Evolutionary conservation across 2,888 invertebrate genomes (phyloP).

Genomic region (Cheilosia grossa): DNA sequence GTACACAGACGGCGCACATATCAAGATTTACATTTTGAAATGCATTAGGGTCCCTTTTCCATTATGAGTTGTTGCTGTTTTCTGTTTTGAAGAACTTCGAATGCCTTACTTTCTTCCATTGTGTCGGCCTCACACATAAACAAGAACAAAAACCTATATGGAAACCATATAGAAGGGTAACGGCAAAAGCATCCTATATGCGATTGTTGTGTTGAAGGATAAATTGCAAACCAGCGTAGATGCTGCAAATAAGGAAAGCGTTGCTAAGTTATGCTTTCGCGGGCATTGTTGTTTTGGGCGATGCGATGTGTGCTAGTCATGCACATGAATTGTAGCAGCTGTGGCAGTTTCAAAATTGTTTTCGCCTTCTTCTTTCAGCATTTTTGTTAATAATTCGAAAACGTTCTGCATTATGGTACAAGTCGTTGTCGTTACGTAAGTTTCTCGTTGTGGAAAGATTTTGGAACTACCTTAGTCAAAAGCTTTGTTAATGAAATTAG

Average conservation of each 20-base stretch:
- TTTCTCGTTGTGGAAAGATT: slow-evolving; percentile 1
- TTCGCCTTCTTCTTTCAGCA: slow-evolving; percentile 5
- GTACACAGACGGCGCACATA: neutral
- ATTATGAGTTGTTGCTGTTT: slow-evolving; percentile 52
- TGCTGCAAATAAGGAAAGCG: slow-evolving; percentile 20
- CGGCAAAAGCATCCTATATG: slow-evolving; percentile 30
- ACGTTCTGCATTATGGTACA: slow-evolving; percentile 9
- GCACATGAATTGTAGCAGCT: slow-evolving; percentile 43
- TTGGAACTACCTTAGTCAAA: neutral
- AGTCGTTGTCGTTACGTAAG: neutral
- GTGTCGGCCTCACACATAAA: slow-evolving; percentile 17
- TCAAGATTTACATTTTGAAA: slow-evolving; percentile 46
- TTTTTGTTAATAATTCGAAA: neutral
- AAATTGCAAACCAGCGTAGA: slow-evolving; percentile 37
- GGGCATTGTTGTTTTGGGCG: slow-evolving; percentile 40
- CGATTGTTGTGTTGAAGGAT: slow-evolving; percentile 61
- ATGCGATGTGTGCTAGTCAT: slow-evolving; percentile 33
- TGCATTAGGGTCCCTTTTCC: slow-evolving; percentile 58
- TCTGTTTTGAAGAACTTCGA: slow-evolving; percentile 39
- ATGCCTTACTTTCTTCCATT: slow-evolving; percentile 61
- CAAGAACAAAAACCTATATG: slow-evolving; percentile 35
- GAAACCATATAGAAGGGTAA: slow-evolving; percentile 16
- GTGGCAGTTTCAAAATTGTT: slow-evolving; percentile 31
- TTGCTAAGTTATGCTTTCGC: slow-evolving; percentile 26
- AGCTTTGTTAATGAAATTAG: slow-evolving; percentile 26